Evolutionary conservation across 2,113 vertebrate species (phyloP), one percentile per base, ranked within the genome.

Genomic region (Rhabdomys dilectus): DNA sequence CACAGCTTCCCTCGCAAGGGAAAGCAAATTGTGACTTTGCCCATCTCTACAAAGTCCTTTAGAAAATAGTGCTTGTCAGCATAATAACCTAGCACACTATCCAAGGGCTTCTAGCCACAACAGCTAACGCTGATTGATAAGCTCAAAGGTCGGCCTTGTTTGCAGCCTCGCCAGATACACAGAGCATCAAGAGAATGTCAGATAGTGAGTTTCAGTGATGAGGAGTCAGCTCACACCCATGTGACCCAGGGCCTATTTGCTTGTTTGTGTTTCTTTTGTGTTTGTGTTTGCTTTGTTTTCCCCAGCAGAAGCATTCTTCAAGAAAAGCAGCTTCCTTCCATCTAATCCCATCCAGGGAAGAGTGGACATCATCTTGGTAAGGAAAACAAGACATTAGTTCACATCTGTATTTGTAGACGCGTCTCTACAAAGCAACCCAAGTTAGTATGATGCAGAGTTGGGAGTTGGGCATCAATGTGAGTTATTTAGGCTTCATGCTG

Each of bases 41-140:
- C 84, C 89, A 96, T 96, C 93, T 78, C 85, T 95, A 72, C 88
- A 82, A 93, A 96, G 80, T 91, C 93, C 84, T 96, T 97, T 95
- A 58, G 70, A 95, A 97, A 97, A 94, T 70, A 85, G 36, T n/a
- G 70, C 91, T 96, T 95, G 15, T 26, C 53, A 91, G 51, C 91
- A 93, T 96, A 94, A 90, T 91, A 36, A 68, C 91, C 80, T 34
- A 90, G 70, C 53, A 51, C 77, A 39, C 45, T 84, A 84, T 94
- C 91, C 80, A 94, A 96, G 78, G 77, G n/a, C 80, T 85, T 82
- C 34, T 21, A 78, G 58, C 56, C 15, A 39, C 53, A 75, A 87
- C 64, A 78, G 76, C 56, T 93, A 56, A 60, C 81, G 45, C n/a
- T 73, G 17, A n/a, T 89, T n/a, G 80, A 53, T 53, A 95, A 85